These are phyloP conservation scores for Esox lucius DNA, from an alignment of 2,797 vertebrate species.

Conservation along the genomic window DNA sequence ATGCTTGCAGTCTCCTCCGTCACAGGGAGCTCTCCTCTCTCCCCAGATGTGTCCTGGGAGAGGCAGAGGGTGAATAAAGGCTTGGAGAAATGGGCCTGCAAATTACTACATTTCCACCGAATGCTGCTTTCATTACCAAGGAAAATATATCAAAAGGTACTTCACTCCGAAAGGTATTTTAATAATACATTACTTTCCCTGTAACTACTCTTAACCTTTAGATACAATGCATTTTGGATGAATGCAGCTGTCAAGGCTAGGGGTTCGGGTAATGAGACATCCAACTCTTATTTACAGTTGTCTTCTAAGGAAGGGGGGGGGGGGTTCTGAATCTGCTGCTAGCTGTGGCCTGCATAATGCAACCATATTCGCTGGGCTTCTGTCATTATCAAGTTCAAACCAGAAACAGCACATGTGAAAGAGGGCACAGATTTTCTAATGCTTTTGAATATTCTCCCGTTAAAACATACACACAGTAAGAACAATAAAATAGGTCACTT, in stretches of 20 bases:
- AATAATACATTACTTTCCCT: constrained; percentile 82
- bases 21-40: constrained; percentile 67
- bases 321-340: constrained; percentile 29
- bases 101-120: constrained; percentile 79
- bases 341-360: constrained; percentile 35
- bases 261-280: constrained; percentile 75
- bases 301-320: constrained; percentile 52
- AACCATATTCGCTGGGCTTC: constrained; percentile 6
- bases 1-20: constrained; percentile 79
- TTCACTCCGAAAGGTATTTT: constrained; percentile 82
- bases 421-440: constrained; percentile 39
- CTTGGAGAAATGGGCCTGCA: constrained; percentile 74
- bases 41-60: constrained; percentile 68
- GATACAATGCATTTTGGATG: constrained; percentile 78
- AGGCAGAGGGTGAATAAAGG: constrained; percentile 72
- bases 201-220: constrained; percentile 85
- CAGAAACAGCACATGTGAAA: constrained; percentile 42
- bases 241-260: constrained; percentile 70
- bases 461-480: constrained; percentile 60
- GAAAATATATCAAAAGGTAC: constrained; percentile 83
- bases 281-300: constrained; percentile 75
- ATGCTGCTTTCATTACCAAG: constrained; percentile 81
- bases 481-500: constrained; percentile 65
- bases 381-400: constrained; percentile 36
- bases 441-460: constrained; percentile 47